Base-by-base conservation (phyloP, 2,113 vertebrate species). In the Xiphophorus maculatus region DNA sequence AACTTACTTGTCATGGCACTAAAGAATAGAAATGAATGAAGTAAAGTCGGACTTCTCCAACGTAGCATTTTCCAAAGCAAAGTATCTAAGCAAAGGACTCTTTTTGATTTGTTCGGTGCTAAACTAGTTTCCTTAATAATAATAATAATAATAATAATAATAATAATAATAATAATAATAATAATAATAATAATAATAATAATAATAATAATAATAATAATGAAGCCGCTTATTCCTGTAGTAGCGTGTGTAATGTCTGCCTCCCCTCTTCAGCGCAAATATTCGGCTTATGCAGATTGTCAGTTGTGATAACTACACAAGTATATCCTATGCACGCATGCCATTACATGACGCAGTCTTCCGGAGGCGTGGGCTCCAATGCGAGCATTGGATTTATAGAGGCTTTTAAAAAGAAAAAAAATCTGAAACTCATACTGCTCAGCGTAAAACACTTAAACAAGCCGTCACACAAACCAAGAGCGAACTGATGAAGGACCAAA, bases 1-100 rank as follows among this genome's bases (percentile, higher is more conserved):
- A 78, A 90, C 91, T 87, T 93, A 94, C 93, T 87, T 84, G 88
- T 82, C 35, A 89, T 72, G 78, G 90, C 8, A 73, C 69, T 73
- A 51, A 78, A 19, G 80, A 66, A 90, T 48, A 93, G 33, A 76
- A 91, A 48, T 28, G 88, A 81, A 30, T n/a, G 25, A 32, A 82
- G 29, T 28, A 85, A 73, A 70, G 73, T 73, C 51, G 79, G 70
- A 27, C 71, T 40, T 76, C 71, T 72, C 78, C 78, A 76, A 77
- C 63, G 68, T 79, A 84, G 88, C 89, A 93, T 93, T 68, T 84
- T 87, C 44, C 76, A 60, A 37, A 84, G 85, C 63, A 79, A 71
- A 63, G 69, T 2, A 80, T 63, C 5, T 62, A 1, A 79, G 58
- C 62, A 71, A 40, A 80, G 63, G 15, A 80, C 3, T 83, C 85